Base-by-base conservation (phyloP, 2,113 vertebrate genomes). In the Pygoscelis adeliae region DNA sequence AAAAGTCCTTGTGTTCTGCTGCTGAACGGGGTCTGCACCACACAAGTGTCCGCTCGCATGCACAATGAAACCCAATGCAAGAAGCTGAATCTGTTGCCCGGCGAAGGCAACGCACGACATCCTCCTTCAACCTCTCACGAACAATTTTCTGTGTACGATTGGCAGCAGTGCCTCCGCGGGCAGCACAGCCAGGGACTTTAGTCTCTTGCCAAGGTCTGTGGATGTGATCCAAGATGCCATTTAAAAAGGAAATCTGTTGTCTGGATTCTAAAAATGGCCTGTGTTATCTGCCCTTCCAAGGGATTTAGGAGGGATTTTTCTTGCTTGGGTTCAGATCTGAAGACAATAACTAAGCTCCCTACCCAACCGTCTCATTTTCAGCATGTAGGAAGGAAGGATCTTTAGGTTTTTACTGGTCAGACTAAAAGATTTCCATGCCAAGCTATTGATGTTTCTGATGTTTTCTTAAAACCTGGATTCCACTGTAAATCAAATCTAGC, bases 111-210 rank as follows among this genome's bases (percentile, higher is more conserved):
- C 2, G 2, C 2, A 7, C 2, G 3, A 2, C 58, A 9, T 15
- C 27, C 52, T 62, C 29, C 42, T 47, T 12, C 23, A 20, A 5
- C 65, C 56, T 53, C 38, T 42, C 21, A 0, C 1, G 22, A 23
- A 3, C 9, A 0, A 5, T 11, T 17, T 25, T 26, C n/a, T 15
- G 46, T 6, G 16, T 5, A 2, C 3, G 0, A 49, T 46, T 56
- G 71, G 32, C 83, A 65, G 89, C 15, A 2, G 58, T 8, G 50
- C 70, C 52, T 13, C 26, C 0, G 3, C 1, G 20, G 84, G 53
- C 63, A 69, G 89, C 53, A 21, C 50, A 38, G 59, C 50, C 90
- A 15, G 42, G 61, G 55, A 3, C 47, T 27, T 5, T 0, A 4
- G 49, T 13, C 29, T 10, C 66, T 12, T 26, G 58, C 73, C 85